Evolutionary conservation across 2,888 invertebrate genomes (phyloP).

Genomic region (Spisula solida): DNA sequence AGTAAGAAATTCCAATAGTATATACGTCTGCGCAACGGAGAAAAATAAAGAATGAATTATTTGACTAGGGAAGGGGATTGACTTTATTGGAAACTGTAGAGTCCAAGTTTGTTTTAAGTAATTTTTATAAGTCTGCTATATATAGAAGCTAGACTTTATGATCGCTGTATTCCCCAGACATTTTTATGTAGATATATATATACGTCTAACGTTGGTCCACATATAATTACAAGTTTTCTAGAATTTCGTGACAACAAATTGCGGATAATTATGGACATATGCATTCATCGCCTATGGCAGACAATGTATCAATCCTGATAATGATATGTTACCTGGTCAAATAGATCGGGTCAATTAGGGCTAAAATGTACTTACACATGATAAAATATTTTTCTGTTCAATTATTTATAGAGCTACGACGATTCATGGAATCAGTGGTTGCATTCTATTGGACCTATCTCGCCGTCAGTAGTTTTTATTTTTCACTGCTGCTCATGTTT

Average conservation of each 20-base stretch:
- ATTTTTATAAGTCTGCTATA: not conserved
- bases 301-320: too few species aligned
- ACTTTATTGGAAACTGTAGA: not conserved
- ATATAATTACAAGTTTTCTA: not conserved
- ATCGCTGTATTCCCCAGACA: not conserved
- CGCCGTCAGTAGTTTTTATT: too few species aligned
- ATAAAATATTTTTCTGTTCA: too few species aligned
- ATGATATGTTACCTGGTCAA: too few species aligned
- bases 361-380: too few species aligned
- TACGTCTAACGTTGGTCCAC: not conserved
- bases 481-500: too few species aligned
- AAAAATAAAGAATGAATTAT: not conserved
- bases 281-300: too few species aligned
- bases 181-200: not conserved
- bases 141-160: not conserved
- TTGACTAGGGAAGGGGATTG: not conserved
- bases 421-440: too few species aligned
- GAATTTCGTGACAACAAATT: not conserved
- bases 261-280: too few species aligned
- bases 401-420: too few species aligned
- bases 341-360: too few species aligned
- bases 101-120: not conserved
- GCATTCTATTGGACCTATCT: too few species aligned
- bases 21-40: not conserved
- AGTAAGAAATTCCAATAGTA: conserved; percentile 6